Evolutionary conservation across 2,888 invertebrate genomes (phyloP).

Genomic region (Nymphalis c-album): DNA sequence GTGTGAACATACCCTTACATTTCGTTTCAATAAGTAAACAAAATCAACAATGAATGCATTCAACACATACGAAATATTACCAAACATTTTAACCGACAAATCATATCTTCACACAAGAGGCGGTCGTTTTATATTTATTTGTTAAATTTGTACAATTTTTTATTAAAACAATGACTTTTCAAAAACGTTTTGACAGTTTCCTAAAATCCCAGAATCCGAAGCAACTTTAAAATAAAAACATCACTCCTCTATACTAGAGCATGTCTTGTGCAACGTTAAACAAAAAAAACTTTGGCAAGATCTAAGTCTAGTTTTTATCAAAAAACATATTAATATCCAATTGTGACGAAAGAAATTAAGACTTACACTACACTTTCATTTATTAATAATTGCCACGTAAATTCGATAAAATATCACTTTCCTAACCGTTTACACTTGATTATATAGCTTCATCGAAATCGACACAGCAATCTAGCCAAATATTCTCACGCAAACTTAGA

Average conservation of each 20-base stretch:
- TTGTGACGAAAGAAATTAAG: conserved; percentile 47
- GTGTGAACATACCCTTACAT: too few species aligned
- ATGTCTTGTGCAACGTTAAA: conserved; percentile 4
- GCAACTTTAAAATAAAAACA: not conserved
- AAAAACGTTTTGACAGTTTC: not conserved
- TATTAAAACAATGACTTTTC: too few species aligned
- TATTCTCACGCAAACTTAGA: conserved; percentile 15
- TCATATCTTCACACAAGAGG: too few species aligned
- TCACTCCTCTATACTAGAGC: conserved; percentile 1
- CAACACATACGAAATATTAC: too few species aligned
- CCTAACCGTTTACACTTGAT: conserved; percentile 43
- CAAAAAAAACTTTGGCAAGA: conserved; percentile 65
- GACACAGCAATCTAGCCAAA: conserved; percentile 31
- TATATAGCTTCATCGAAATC: conserved; percentile 37
- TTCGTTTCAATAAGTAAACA: too few species aligned
- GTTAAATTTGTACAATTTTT: too few species aligned
- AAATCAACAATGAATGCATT: too few species aligned
- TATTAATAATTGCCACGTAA: conserved; percentile 67
- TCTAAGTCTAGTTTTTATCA: conserved; percentile 37
- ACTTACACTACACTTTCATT: conserved; percentile 44
- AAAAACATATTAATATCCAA: conserved; percentile 38
- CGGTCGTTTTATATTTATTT: too few species aligned
- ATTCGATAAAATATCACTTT: conserved; percentile 76
- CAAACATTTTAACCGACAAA: too few species aligned
- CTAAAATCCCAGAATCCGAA: not conserved